Percentiles rank a stretch among this genome's conserved stretches.
These are phyloP conservation scores for Menura novaehollandiae DNA, from an alignment of 2,113 vertebrate species.

Conservation along the genomic window DNA sequence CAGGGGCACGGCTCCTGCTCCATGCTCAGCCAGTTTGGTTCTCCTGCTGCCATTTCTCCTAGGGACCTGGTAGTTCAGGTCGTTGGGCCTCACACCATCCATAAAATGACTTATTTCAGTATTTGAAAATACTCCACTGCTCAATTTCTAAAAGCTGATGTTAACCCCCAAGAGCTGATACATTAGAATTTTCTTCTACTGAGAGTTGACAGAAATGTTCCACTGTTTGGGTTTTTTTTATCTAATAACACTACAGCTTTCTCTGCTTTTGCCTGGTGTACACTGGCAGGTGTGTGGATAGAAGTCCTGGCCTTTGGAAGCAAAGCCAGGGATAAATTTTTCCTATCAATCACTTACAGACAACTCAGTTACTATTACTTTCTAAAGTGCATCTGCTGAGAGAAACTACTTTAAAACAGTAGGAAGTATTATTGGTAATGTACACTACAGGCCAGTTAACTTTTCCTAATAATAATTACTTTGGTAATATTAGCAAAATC, in stretches of 20 bases:
- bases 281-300: too few species aligned
- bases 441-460: neutral
- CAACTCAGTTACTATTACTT: neutral
- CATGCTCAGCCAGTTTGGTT: neutral
- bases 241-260: neutral
- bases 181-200: neutral
- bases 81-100: neutral
- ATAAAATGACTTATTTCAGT: neutral
- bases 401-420: neutral
- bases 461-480: neutral
- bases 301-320: neutral
- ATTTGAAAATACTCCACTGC: neutral
- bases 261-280: neutral
- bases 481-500: neutral
- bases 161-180: neutral
- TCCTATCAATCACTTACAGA: neutral
- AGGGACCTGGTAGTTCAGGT: neutral
- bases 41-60: neutral
- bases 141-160: neutral
- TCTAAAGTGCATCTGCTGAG: neutral
- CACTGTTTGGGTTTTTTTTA: neutral
- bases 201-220: neutral
- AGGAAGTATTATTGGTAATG: neutral
- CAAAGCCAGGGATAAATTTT: neutral
- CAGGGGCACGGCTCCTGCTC: neutral